These are phyloP conservation scores for Charina bottae DNA, from an alignment of 2,113 vertebrate genomes.

Conservation along the genomic window DNA sequence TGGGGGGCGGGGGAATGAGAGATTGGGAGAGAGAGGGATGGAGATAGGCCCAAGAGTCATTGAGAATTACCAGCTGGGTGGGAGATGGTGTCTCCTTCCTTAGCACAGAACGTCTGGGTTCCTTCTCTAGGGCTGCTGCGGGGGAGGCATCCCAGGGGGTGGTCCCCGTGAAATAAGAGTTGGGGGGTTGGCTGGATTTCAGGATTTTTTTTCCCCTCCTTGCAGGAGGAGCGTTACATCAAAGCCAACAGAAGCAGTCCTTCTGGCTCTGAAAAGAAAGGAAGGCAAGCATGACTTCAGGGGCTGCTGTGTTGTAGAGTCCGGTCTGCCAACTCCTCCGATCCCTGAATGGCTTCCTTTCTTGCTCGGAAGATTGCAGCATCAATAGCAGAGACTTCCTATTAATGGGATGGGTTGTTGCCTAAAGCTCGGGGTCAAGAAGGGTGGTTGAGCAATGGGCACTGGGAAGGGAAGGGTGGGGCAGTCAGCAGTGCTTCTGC, in stretches of 20 bases:
- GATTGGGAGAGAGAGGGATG: background rate
- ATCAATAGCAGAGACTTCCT: background rate
- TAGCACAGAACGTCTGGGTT: background rate
- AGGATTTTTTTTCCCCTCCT: background rate
- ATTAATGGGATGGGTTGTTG: background rate
- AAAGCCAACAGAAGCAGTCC: background rate
- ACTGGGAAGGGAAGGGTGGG: background rate
- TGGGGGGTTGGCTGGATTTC: background rate
- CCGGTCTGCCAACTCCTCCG: background rate
- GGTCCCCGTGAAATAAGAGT: background rate
- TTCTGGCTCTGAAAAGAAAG: background rate
- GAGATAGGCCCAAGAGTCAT: constrained; percentile 1
- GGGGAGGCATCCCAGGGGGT: background rate
- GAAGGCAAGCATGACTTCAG: background rate
- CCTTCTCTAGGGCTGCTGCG: background rate
- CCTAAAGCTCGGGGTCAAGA: background rate
- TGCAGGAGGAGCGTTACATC: background rate
- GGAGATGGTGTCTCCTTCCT: background rate
- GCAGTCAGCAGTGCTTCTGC: background rate
- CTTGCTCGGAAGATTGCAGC: background rate
- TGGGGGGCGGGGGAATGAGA: background rate
- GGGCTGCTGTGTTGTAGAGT: background rate
- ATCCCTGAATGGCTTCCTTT: background rate
- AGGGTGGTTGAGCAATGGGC: background rate
- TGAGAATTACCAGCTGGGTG: constrained; percentile 33